Base-by-base conservation (phyloP, 2,888 invertebrate genomes). In the Harpagoxenus sublaevis region DNA sequence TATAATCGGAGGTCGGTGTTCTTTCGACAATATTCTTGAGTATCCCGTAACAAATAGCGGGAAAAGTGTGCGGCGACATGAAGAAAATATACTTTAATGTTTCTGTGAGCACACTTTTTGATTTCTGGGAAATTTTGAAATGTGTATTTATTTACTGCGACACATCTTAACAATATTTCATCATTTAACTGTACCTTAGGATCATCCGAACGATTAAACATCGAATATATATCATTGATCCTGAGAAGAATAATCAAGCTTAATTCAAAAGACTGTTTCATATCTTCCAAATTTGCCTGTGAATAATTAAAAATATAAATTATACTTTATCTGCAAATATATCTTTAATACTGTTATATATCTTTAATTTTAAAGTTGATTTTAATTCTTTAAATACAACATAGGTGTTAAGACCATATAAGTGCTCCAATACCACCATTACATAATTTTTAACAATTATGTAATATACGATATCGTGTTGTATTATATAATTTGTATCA, bases 51-150 rank as follows among this genome's bases (percentile, higher is more conserved):
- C 95, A 93, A 0, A 97, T 96, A 42, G 97, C 96, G 0, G 97
- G 96, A 31, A 97, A 95, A n/a, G 96, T 97, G 91, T 97, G 97
- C 9, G 96, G 95, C 0, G 98, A 97, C 81, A 95, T 92, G n/a
- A 97, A 96, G 3, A 96, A 94, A 28, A 97, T 78, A 91, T 96
- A 97, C 92, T 97, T 97, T 0, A 97, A 92, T 0, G 98, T 95
- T 94, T 97, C 97, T 0, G 96, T 95, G 95, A 96, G 96, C 2
- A 97, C 96, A 10, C 96, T 96, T 77, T 96, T 95, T 92, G 96
- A 96, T 84, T 96, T 95, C 91, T 97, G 96, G 3, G 45, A 35
- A 53, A 39, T 15, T 55, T 35, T 51, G 2, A 60, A 5, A 60
- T 18, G 28, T 28, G 51, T 45, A n/a, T 68, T 45, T n/a, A 15